Percentiles rank a stretch among this genome's conserved stretches.
phyloP scores from a whole-genome alignment of 1,140 invertebrate species.

The Nomia melanderi region DNA sequence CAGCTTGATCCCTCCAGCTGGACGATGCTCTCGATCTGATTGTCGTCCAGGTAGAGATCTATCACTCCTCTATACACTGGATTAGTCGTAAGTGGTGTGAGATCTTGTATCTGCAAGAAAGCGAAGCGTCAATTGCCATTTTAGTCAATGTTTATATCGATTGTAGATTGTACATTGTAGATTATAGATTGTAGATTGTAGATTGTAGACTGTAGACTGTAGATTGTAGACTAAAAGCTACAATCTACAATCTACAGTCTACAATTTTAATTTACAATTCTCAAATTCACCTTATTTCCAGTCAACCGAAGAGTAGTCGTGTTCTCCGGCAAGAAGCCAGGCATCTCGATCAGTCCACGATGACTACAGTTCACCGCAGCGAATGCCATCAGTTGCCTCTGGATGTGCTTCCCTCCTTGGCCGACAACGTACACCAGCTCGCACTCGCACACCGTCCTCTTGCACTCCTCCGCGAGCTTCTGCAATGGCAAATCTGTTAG shows the following conservation, averaged over 20 bases:
- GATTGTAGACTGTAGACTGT: too few relatives aligned
- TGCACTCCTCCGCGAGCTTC: slow-evolving; percentile 73
- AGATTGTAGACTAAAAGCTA: too few relatives aligned
- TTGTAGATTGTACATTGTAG: too few relatives aligned
- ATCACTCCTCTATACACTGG: slow-evolving; percentile 84
- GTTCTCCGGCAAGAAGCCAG: slow-evolving; percentile 81
- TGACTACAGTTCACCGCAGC: slow-evolving; percentile 82
- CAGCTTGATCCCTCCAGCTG: slow-evolving; percentile 88
- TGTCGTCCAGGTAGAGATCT: slow-evolving; percentile 90
- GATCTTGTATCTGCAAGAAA: slow-evolving; percentile 82
- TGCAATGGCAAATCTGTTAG: slow-evolving; percentile 22
- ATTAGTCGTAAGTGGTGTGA: slow-evolving; percentile 85
- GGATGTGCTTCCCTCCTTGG: slow-evolving; percentile 70
- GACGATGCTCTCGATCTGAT: slow-evolving; percentile 86
- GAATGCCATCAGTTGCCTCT: slow-evolving; percentile 79
- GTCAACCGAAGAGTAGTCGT: slow-evolving; percentile 82
- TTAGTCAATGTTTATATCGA: too few relatives aligned
- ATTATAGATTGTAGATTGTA: too few relatives aligned
- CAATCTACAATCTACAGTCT: too few relatives aligned
- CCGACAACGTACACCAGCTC: slow-evolving; percentile 78
- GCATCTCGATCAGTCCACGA: slow-evolving; percentile 80
- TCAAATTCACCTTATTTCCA: slow-evolving; percentile 83
- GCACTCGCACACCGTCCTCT: slow-evolving; percentile 73
- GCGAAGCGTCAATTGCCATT: too few relatives aligned
- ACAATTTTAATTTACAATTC: too few relatives aligned